Conservation (phyloP, 2,113 vertebrate species). For the Melospiza melodia region DNA sequence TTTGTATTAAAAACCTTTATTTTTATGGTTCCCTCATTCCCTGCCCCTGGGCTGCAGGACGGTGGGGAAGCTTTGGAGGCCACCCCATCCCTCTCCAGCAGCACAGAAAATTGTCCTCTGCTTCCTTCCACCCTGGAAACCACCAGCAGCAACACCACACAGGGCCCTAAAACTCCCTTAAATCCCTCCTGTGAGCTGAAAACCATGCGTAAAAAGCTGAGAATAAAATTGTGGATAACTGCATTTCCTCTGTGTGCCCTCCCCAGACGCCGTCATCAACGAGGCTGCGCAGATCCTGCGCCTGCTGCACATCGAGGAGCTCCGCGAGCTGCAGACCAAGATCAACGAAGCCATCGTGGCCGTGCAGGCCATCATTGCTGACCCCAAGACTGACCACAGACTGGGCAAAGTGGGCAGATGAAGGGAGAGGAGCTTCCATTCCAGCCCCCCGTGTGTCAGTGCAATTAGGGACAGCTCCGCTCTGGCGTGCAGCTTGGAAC, state of each 20-base stretch:
- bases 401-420: constrained; percentile 98
- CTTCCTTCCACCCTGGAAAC: not conserved
- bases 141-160: not conserved
- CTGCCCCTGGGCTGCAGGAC: not conserved
- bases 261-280: constrained; percentile 91
- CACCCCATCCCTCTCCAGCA: not conserved
- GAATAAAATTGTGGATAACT: no score
- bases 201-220: not conserved
- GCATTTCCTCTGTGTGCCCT: not conserved
- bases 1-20: not conserved
- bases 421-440: constrained; percentile 18
- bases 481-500: constrained; percentile 54
- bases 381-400: constrained; percentile 97
- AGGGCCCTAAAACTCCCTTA: not conserved
- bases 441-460: not conserved
- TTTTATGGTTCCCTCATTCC: not conserved
- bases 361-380: constrained; percentile 95
- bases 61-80: not conserved
- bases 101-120: rapidly evolving
- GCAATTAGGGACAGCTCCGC: not conserved
- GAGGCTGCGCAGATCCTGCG: constrained; percentile 94
- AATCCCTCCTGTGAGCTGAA: not conserved
- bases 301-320: constrained; percentile 95
- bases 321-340: constrained; percentile 93
- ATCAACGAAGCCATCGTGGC: constrained; percentile 98